Conservation (phyloP, 2,888 invertebrate species). For the Aphodius sticticus region DNA sequence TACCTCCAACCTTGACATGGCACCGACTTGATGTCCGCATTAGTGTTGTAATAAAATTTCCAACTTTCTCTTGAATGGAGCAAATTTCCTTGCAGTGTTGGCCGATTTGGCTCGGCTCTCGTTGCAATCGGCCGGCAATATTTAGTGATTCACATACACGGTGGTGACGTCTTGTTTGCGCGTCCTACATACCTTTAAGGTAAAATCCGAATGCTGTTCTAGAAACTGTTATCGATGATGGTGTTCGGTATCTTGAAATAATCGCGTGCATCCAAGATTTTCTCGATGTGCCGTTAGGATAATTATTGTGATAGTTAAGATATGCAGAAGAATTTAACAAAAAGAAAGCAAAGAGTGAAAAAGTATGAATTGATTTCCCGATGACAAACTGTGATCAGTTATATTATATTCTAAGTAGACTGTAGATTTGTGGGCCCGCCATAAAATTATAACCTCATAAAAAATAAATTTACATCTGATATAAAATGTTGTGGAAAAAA, state of each 20-base stretch:
- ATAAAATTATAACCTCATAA: too few species aligned
- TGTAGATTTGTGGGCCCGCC: too few species aligned
- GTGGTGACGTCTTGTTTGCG: not conserved
- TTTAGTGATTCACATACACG: not conserved
- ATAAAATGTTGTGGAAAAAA: too few species aligned
- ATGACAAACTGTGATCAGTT: too few species aligned
- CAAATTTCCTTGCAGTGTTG: not conserved
- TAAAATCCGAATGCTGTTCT: not conserved
- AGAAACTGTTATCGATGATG: not conserved
- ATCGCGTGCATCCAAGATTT: not conserved
- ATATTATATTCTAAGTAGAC: too few species aligned
- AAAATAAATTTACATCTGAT: too few species aligned
- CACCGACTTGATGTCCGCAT: not conserved
- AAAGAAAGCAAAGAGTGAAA: not conserved
- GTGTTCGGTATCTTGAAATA: not conserved
- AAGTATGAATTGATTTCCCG: too few species aligned
- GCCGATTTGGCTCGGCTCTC: not conserved
- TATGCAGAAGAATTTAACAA: not conserved
- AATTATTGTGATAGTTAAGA: not conserved
- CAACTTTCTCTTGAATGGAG: not conserved
- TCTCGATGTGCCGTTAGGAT: not conserved
- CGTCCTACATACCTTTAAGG: conserved; percentile 4
- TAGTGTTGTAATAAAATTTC: not conserved
- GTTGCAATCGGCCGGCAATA: not conserved
- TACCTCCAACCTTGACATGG: not conserved